Evolutionary conservation across 2,888 invertebrate species (phyloP).

Genomic region (Epinotia bilunana): DNA sequence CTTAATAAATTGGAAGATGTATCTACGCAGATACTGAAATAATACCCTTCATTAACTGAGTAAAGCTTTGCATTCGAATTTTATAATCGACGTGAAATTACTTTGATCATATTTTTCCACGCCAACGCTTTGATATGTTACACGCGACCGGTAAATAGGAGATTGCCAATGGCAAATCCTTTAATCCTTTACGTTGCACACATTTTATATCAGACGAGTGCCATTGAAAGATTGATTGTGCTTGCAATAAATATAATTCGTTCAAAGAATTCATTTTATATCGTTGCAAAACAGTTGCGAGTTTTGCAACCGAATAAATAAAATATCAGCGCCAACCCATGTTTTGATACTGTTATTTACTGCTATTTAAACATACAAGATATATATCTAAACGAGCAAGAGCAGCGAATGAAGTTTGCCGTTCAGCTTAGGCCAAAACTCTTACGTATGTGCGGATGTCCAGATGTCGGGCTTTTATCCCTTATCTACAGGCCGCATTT

Average conservation of each 20-base stretch:
- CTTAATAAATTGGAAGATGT: constrained; percentile 4
- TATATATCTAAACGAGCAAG: too few relatives aligned
- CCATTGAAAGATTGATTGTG: constrained; percentile 1
- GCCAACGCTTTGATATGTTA: constrained; percentile 36
- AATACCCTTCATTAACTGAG: constrained; percentile 16
- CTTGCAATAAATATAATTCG: background rate
- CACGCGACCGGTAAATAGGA: constrained; percentile 30
- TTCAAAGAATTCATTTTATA: background rate
- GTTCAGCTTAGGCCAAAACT: too few relatives aligned
- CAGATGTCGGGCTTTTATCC: too few relatives aligned
- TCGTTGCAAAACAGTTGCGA: too few relatives aligned
- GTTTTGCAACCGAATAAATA: too few relatives aligned
- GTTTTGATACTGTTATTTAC: too few relatives aligned
- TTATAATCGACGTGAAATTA: constrained; percentile 23
- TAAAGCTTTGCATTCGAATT: constrained; percentile 14
- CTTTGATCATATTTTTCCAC: constrained; percentile 38
- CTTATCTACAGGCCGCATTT: too few relatives aligned
- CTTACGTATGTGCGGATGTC: too few relatives aligned
- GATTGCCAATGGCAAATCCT: constrained; percentile 33
- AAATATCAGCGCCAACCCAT: too few relatives aligned
- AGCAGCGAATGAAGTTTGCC: too few relatives aligned
- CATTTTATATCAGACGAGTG: constrained; percentile 19
- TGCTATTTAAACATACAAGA: too few relatives aligned
- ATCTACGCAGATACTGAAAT: background rate
- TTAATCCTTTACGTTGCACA: constrained; percentile 24